Percentiles rank a stretch among this genome's conserved stretches.
phyloP scores from a whole-genome alignment of 2,888 invertebrate genomes.

The Hyposoter dolosus region DNA sequence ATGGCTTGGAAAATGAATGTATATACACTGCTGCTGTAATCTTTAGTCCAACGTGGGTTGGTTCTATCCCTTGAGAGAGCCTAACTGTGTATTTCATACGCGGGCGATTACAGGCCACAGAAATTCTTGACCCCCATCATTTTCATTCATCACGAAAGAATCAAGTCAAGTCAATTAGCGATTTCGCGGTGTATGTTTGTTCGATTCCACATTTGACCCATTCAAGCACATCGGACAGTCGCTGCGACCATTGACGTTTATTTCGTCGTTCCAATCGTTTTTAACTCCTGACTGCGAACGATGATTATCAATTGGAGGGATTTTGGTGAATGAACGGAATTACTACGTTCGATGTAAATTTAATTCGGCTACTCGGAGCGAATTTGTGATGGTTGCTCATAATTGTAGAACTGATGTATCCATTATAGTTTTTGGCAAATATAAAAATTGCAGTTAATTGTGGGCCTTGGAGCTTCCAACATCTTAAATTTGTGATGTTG shows the following conservation, averaged over 20 bases:
- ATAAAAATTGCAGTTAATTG: too few species aligned
- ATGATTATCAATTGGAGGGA: background rate
- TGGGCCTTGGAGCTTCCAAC: too few species aligned
- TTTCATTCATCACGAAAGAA: background rate
- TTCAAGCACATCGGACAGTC: background rate
- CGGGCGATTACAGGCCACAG: background rate
- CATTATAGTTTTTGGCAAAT: background rate
- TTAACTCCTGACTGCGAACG: background rate
- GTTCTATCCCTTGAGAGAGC: slow-evolving; percentile 6
- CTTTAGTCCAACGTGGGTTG: background rate
- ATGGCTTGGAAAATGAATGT: slow-evolving; percentile 23
- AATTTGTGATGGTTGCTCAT: background rate
- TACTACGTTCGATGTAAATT: background rate
- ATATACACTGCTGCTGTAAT: slow-evolving; percentile 5
- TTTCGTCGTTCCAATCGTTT: background rate
- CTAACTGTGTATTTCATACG: slow-evolving; percentile 25
- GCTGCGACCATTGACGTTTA: background rate
- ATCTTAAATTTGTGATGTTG: too few species aligned
- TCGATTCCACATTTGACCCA: background rate
- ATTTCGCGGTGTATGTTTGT: background rate
- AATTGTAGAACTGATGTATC: background rate
- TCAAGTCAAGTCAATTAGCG: background rate
- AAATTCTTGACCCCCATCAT: background rate
- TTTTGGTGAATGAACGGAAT: background rate
- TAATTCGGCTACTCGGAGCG: background rate